A percentile compares a stretch with the other conserved stretches of the same genome.
Evolutionary conservation across 2,797 vertebrate genomes (phyloP).

Genomic region (Phoeniculus purpureus): DNA sequence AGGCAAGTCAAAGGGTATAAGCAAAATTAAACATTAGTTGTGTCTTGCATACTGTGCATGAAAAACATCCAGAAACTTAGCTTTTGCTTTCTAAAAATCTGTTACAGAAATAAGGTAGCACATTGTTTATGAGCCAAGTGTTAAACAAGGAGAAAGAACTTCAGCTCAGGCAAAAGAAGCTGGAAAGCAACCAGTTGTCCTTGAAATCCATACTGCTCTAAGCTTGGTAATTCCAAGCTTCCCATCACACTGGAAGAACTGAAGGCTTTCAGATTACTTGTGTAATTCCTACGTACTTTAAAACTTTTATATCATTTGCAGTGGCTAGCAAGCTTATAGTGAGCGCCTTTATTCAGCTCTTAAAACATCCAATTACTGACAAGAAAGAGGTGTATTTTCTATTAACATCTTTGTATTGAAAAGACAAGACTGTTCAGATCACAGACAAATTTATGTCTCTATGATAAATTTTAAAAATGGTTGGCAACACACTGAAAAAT

Average conservation of each 20-base stretch:
- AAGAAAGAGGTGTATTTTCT: neutral
- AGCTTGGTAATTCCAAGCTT: neutral
- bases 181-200: neutral
- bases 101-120: neutral
- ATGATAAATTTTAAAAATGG: neutral
- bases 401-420: neutral
- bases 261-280: neutral
- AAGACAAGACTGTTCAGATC: neutral
- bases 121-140: neutral
- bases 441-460: neutral
- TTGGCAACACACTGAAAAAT: neutral
- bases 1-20: slow-evolving; percentile 50
- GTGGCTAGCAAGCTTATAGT: neutral
- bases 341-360: neutral
- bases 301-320: neutral
- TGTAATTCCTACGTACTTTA: neutral
- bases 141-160: slow-evolving; percentile 42
- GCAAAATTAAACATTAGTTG: slow-evolving; percentile 63
- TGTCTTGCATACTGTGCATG: neutral
- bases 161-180: neutral
- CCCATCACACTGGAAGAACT: neutral
- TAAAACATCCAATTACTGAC: neutral
- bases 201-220: neutral
- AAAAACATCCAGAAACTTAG: slow-evolving; percentile 2
- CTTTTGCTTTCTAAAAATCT: neutral